A percentile compares a stretch with the other conserved stretches of the same genome.
These are phyloP conservation scores for Drosophila testacea DNA, from an alignment of 2,888 invertebrate species.

Conservation along the genomic window DNA sequence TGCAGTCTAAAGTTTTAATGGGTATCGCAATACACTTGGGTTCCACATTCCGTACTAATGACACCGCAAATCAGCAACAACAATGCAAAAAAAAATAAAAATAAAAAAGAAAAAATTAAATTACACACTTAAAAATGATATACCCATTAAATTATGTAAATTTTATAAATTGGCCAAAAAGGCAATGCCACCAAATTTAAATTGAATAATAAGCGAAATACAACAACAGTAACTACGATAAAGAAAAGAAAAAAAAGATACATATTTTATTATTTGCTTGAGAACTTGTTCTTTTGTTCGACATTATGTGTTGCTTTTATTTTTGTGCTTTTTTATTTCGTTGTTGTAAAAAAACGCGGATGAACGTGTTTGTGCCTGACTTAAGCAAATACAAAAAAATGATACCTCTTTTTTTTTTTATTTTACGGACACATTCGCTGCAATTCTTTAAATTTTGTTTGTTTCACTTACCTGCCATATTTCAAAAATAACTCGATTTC, in stretches of 20 bases:
- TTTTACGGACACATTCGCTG: too few relatives aligned
- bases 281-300: conserved; percentile 72
- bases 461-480: too few relatives aligned
- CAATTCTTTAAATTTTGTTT: too few relatives aligned
- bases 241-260: conserved; percentile 26
- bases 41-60: conserved; percentile 33
- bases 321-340: conserved; percentile 17
- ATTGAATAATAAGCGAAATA: conserved; percentile 55
- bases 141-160: conserved; percentile 67
- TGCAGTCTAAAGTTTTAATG: background rate
- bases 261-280: conserved; percentile 67
- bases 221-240: conserved; percentile 22
- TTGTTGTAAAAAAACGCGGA: conserved; percentile 13
- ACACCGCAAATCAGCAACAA: conserved; percentile 9
- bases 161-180: conserved; percentile 54
- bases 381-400: background rate
- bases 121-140: conserved; percentile 22
- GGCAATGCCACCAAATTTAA: conserved; percentile 50
- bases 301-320: conserved; percentile 37
- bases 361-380: conserved; percentile 6
- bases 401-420: too few relatives aligned
- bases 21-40: conserved; percentile 29
- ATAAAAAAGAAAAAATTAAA: background rate
- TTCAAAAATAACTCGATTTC: too few relatives aligned
- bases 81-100: conserved; percentile 3